These are phyloP conservation scores for Fragum whitleyi DNA, from an alignment of 2,888 invertebrate genomes.

Conservation along the genomic window DNA sequence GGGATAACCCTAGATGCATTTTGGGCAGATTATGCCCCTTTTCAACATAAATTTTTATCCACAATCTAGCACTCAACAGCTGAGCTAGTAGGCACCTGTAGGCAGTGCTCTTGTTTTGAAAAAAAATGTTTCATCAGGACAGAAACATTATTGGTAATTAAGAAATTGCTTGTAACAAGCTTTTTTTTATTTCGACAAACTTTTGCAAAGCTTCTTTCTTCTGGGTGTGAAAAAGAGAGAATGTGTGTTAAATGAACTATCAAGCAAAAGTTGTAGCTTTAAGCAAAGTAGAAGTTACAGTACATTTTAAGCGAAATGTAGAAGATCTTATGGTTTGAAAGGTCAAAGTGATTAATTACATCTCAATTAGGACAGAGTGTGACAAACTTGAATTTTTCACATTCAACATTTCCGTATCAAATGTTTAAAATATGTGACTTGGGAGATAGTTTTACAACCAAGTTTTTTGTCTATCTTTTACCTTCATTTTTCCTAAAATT, in stretches of 20 bases:
- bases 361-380: slow-evolving; percentile 1
- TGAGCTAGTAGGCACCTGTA: too few relatives aligned
- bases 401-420: background rate
- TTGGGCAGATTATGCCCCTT: too few relatives aligned
- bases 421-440: background rate
- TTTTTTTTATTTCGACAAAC: background rate
- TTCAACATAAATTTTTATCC: too few relatives aligned
- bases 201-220: background rate
- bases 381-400: background rate
- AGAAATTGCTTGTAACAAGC: background rate
- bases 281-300: too few relatives aligned
- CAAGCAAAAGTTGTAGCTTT: too few relatives aligned
- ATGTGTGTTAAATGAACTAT: too few relatives aligned
- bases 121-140: too few relatives aligned
- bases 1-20: too few relatives aligned
- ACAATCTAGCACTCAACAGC: too few relatives aligned
- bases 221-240: too few relatives aligned
- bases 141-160: background rate
- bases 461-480: background rate
- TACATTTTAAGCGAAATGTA: too few relatives aligned
- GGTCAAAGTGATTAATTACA: slow-evolving; percentile 9
- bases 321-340: background rate
- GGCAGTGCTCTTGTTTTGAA: too few relatives aligned
- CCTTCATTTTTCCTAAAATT: background rate
- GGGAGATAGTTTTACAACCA: background rate